Evolutionary conservation across 2,113 vertebrate genomes (phyloP), one percentile per base, ranked within the genome.

Genomic region (Elgaria multicarinata): DNA sequence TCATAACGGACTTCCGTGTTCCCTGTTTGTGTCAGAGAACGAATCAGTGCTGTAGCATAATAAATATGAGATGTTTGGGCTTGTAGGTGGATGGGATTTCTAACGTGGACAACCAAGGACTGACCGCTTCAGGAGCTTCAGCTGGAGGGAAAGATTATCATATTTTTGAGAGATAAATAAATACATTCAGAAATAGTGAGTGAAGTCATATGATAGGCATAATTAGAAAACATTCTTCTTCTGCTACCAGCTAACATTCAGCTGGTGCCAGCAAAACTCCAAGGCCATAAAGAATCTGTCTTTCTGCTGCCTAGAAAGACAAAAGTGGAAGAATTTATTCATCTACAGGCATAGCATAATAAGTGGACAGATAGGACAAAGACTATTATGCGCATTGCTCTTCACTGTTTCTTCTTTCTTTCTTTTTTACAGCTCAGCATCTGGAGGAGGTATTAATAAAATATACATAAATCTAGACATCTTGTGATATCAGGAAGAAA

Each of bases 11-110:
- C n/a, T 92, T 74, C 10, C 31, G 90, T 55, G 83, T 0, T 77
- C 89, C 92, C 89, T 62, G 82, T 96, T 90, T 69, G 1, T 24
- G 0, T 55, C 85, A 28, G 2, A 66, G 74, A 84, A 44, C 90
- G 78, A 39, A 87, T 85, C 89, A 7, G 90, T 85, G 88, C 33
- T 0, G 36, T 66, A 88, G 72, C 67, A 24, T 92, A 92, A 95
- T 91, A 89, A 94, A 83, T 90, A 86, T 5, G 20, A 46, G 58
- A 82, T 50, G 31, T 79, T 85, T 89, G n/a, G n/a, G 36, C n/a
- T 22, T 58, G 12, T 16, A 8, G n/a, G 86, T 85, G 88, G 39
- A 46, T 92, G 90, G 80, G 50, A 36, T 87, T 85, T 94, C 88
- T 80, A 79, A 89, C n/a, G 80, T 33, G 64, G 1, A 0, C 71